Conservation (phyloP, 2,888 invertebrate species). For the Endomychus coccineus region DNA sequence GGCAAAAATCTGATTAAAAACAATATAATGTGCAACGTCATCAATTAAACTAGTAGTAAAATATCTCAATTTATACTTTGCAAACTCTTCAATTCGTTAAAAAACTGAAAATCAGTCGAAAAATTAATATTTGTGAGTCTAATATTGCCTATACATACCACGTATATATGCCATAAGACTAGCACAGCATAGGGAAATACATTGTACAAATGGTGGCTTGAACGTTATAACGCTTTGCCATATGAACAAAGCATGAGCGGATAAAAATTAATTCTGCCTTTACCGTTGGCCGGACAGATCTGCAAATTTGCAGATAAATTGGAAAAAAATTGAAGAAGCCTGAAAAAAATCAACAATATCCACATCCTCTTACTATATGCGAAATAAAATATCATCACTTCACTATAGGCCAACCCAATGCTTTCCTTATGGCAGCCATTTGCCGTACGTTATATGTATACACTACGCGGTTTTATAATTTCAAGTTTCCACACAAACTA, state of each 20-base stretch:
- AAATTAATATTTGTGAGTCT: slow-evolving; percentile 27
- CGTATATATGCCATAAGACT: slow-evolving; percentile 34
- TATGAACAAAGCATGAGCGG: slow-evolving; percentile 42
- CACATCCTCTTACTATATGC: slow-evolving; percentile 7
- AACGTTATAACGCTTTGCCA: slow-evolving; percentile 40
- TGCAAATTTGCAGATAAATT: slow-evolving; percentile 33
- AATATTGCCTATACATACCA: slow-evolving; percentile 27
- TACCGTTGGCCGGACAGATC: slow-evolving; percentile 6
- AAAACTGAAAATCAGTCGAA: slow-evolving; percentile 22
- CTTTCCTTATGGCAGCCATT: slow-evolving; percentile 51
- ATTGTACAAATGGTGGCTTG: slow-evolving; percentile 46
- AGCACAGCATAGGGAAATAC: slow-evolving; percentile 38
- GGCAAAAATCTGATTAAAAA: slow-evolving; percentile 7
- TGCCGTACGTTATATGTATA: slow-evolving; percentile 45
- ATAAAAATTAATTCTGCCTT: slow-evolving; percentile 27
- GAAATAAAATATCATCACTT: slow-evolving; percentile 6
- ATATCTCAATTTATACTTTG: slow-evolving; percentile 17
- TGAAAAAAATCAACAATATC: slow-evolving; percentile 27
- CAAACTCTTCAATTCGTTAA: slow-evolving; percentile 16
- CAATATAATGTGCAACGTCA: slow-evolving; percentile 40
- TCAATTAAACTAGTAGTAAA: slow-evolving; percentile 39
- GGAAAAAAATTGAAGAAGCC: slow-evolving; percentile 27
- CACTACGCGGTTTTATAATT: slow-evolving; percentile 37
- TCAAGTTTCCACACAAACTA: slow-evolving; percentile 31
- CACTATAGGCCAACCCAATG: slow-evolving; percentile 36